These are phyloP conservation scores for Onychostruthus taczanowskii DNA, from an alignment of 2,113 vertebrate genomes.

Conservation along the genomic window DNA sequence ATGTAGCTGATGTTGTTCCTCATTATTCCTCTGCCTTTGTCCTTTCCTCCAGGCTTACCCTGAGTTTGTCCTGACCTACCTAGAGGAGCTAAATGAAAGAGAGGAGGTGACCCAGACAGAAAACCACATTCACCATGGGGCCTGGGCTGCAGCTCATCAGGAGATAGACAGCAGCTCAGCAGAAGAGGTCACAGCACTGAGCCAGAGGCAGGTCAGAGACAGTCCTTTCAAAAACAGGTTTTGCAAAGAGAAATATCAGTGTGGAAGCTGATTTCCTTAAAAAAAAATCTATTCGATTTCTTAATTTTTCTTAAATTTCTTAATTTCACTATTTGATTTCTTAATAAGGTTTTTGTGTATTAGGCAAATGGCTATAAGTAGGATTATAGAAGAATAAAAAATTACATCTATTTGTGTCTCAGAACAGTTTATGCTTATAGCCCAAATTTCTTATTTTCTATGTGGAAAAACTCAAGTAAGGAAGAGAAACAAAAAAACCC, in stretches of 20 bases:
- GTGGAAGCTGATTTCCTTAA: not conserved
- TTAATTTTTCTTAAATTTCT: not conserved
- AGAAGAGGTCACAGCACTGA: slow-evolving; percentile 67
- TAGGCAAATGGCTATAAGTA: not conserved
- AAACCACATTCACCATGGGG: slow-evolving; percentile 38
- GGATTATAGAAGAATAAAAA: not conserved
- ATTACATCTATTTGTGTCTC: not conserved
- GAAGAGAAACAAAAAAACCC: not conserved
- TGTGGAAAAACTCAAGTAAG: not conserved
- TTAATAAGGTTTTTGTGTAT: not conserved
- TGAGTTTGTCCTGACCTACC: slow-evolving; percentile 78
- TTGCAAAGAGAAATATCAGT: slow-evolving; percentile 41
- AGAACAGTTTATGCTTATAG: not conserved
- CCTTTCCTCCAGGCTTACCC: slow-evolving; percentile 72
- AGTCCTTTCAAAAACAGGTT: slow-evolving; percentile 40
- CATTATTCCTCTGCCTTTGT: slow-evolving; percentile 39
- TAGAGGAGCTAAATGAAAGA: slow-evolving; percentile 71
- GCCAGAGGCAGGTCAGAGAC: slow-evolving; percentile 65
- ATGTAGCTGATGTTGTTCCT: slow-evolving; percentile 11
- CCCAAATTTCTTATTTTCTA: not conserved
- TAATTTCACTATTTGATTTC: not conserved
- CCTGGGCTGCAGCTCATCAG: slow-evolving; percentile 57
- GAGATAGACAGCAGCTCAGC: slow-evolving; percentile 48
- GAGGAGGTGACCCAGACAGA: slow-evolving; percentile 71
- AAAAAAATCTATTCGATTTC: not conserved